phyloP scores from a whole-genome alignment of 2,113 vertebrate genomes.

The Erinaceus europaeus region DNA sequence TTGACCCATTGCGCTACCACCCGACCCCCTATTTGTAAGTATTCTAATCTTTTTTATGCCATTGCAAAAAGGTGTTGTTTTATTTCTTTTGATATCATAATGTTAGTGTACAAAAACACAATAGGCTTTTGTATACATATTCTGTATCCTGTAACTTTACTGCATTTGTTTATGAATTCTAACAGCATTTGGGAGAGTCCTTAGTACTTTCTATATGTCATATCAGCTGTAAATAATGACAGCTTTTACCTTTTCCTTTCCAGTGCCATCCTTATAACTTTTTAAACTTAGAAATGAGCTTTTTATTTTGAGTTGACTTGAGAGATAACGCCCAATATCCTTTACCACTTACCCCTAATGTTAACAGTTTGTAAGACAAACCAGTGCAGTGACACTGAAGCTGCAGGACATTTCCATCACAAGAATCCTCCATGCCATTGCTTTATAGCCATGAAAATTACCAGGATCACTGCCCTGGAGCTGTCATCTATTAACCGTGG shows the following conservation, averaged over 20 bases:
- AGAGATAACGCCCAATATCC: neutral
- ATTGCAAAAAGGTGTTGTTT: no score
- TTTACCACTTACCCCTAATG: neutral
- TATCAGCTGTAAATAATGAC: neutral
- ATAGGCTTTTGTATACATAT: neutral
- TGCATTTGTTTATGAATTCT: neutral
- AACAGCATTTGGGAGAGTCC: neutral
- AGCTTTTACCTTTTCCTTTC: neutral
- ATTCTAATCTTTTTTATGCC: neutral
- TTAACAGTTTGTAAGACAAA: neutral
- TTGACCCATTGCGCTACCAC: no score
- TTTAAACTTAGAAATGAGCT: neutral
- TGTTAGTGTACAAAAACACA: neutral
- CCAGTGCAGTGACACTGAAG: neutral
- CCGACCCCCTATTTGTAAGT: no score
- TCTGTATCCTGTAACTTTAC: neutral
- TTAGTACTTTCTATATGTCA: neutral
- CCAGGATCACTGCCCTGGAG: accelerated
- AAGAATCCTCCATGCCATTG: neutral
- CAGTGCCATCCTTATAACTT: neutral
- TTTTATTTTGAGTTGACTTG: conserved; percentile 6
- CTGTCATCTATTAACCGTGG: neutral
- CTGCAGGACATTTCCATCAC: no score
- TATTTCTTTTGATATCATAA: no score
- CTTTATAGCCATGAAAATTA: neutral